Conservation (phyloP, 2,113 vertebrate species). For the Colinus virginianus region DNA sequence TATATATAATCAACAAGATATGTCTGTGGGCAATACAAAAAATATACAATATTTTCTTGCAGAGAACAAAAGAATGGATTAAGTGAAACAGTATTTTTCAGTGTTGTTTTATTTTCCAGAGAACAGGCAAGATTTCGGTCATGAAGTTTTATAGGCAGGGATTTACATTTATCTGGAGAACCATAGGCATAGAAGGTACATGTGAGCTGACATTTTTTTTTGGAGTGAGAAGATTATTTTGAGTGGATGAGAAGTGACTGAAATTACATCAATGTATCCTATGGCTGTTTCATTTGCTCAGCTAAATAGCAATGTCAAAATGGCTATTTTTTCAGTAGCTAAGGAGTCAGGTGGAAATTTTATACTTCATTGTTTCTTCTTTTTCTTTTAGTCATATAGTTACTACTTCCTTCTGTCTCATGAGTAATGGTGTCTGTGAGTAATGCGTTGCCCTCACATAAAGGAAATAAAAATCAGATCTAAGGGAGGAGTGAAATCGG, state of each 20-base stretch:
- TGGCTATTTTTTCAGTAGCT: not conserved
- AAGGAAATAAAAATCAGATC: not conserved
- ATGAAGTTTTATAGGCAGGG: not conserved
- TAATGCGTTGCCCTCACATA: not conserved
- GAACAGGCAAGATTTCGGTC: not conserved
- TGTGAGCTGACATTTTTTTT: not conserved
- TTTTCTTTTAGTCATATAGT: not conserved
- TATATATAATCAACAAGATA: not conserved
- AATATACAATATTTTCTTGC: not conserved
- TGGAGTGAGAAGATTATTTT: not conserved
- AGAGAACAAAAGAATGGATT: not conserved
- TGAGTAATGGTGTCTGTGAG: not conserved
- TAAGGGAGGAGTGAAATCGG: not conserved
- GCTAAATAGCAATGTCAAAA: not conserved
- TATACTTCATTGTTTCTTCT: too few relatives aligned
- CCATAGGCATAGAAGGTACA: not conserved
- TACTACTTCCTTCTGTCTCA: not conserved
- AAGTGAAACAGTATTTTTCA: not conserved
- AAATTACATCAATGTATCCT: not conserved
- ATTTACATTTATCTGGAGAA: not conserved
- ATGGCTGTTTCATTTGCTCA: not conserved
- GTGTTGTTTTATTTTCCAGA: not conserved
- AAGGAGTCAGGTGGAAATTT: not conserved
- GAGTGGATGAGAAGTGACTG: not conserved
- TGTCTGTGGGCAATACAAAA: not conserved